Evolutionary conservation across 2,888 invertebrate genomes (phyloP).

Genomic region (Anagyrus pseudococci): DNA sequence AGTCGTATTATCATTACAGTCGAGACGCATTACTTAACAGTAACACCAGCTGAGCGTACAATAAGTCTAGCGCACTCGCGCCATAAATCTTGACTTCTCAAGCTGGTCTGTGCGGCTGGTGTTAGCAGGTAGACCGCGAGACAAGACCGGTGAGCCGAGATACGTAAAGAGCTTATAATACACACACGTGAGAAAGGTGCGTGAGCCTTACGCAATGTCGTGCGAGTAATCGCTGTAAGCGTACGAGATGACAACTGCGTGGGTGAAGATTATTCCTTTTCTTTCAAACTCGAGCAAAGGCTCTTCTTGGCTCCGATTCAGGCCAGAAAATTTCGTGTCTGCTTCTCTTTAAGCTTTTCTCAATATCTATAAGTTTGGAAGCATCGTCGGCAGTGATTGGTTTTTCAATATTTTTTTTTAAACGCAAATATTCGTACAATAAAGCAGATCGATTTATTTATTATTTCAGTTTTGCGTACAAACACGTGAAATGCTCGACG

Average conservation of each 20-base stretch:
- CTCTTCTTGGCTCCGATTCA: too few species aligned
- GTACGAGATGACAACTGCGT: slow-evolving; percentile 26
- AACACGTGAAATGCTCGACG: too few species aligned
- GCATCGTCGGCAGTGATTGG: too few species aligned
- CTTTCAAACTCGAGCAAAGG: slow-evolving; percentile 11
- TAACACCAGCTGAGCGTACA: not conserved
- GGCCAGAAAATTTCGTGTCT: too few species aligned
- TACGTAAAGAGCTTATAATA: slow-evolving; percentile 22
- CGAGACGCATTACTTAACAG: not conserved
- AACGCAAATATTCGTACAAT: too few species aligned
- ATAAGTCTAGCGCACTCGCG: not conserved
- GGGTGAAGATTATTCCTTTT: slow-evolving; percentile 12
- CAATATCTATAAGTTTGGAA: too few species aligned
- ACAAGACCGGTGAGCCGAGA: slow-evolving; percentile 11
- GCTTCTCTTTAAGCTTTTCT: too few species aligned
- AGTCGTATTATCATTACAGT: not conserved
- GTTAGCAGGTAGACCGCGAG: not conserved
- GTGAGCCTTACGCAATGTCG: slow-evolving; percentile 11
- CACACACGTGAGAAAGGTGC: slow-evolving; percentile 19
- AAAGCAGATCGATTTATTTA: too few species aligned
- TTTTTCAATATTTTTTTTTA: too few species aligned
- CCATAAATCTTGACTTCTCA: not conserved
- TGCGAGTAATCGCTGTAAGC: slow-evolving; percentile 17
- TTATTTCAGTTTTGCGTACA: too few species aligned
- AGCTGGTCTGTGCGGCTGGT: not conserved